These are phyloP conservation scores for Aethes cnicana DNA, from an alignment of 2,888 invertebrate species.

Conservation along the genomic window DNA sequence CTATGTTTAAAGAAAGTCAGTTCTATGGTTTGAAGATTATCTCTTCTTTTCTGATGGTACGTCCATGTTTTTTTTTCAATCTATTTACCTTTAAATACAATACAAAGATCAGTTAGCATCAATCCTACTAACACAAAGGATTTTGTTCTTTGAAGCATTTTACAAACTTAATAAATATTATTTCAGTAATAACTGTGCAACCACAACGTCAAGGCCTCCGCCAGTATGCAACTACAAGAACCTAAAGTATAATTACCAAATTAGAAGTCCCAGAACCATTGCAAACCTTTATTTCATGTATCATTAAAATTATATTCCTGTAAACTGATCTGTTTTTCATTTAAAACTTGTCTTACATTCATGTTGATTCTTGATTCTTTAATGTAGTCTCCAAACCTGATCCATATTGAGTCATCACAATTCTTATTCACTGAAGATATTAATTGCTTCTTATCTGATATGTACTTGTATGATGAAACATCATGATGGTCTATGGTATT, in stretches of 20 bases:
- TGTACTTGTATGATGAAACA: slow-evolving; percentile 49
- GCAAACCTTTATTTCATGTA: slow-evolving; percentile 36
- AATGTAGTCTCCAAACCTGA: slow-evolving; percentile 83
- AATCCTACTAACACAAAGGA: no score
- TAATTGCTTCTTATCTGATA: slow-evolving; percentile 44
- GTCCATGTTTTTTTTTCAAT: no score
- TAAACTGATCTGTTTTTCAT: slow-evolving; percentile 79
- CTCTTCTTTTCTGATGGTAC: no score
- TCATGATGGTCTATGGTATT: slow-evolving; percentile 26
- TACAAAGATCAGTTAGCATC: no score
- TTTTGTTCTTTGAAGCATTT: no score
- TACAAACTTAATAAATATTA: no score
- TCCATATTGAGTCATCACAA: slow-evolving; percentile 67
- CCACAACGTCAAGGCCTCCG: slow-evolving; percentile 39
- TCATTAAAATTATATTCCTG: slow-evolving; percentile 44
- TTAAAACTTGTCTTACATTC: slow-evolving; percentile 95
- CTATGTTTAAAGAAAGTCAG: no score
- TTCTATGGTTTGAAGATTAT: no score
- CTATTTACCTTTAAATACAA: no score
- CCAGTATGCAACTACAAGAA: slow-evolving; percentile 15
- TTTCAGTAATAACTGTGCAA: slow-evolving; percentile 65
- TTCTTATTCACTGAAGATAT: slow-evolving; percentile 47
- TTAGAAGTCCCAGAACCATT: slow-evolving; percentile 27
- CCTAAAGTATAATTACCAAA: background rate
- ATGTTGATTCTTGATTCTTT: slow-evolving; percentile 92